Evolutionary conservation across 2,888 invertebrate species (phyloP).

Genomic region (Drosophila barbarae): DNA sequence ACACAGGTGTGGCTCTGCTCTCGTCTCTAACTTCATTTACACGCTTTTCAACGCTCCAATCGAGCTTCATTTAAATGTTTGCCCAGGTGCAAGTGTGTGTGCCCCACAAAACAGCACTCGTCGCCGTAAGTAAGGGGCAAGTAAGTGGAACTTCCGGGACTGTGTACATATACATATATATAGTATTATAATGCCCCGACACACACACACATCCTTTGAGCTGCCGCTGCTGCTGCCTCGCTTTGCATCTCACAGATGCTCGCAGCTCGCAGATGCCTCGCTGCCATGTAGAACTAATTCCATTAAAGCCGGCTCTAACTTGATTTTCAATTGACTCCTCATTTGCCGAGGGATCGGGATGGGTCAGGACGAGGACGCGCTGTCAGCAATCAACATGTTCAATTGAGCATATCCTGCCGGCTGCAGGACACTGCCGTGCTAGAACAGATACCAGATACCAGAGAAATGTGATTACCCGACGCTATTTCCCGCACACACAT

Average conservation of each 20-base stretch:
- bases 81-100: conserved; percentile 34
- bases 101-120: conserved; percentile 13
- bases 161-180: neutral
- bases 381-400: conserved; percentile 75
- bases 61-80: conserved; percentile 66
- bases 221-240: conserved; percentile 32
- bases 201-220: conserved; percentile 34
- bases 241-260: conserved; percentile 19
- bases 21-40: conserved; percentile 68
- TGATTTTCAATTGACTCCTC: conserved; percentile 76
- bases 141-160: conserved; percentile 29
- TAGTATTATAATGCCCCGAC: conserved; percentile 7
- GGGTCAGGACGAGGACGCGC: conserved; percentile 38
- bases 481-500: conserved; percentile 60
- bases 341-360: conserved; percentile 46
- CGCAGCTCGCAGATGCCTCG: conserved; percentile 21
- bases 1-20: conserved; percentile 23
- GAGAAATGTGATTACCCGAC: conserved; percentile 69
- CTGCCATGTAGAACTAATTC: conserved; percentile 67
- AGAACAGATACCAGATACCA: conserved; percentile 26
- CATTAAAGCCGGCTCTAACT: conserved; percentile 75
- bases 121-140: conserved; percentile 12
- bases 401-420: conserved; percentile 72
- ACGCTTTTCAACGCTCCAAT: conserved; percentile 63
- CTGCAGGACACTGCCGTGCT: conserved; percentile 53